Evolutionary conservation across 1,140 invertebrate genomes (phyloP).

Genomic region (Scaptomyza graminum): DNA sequence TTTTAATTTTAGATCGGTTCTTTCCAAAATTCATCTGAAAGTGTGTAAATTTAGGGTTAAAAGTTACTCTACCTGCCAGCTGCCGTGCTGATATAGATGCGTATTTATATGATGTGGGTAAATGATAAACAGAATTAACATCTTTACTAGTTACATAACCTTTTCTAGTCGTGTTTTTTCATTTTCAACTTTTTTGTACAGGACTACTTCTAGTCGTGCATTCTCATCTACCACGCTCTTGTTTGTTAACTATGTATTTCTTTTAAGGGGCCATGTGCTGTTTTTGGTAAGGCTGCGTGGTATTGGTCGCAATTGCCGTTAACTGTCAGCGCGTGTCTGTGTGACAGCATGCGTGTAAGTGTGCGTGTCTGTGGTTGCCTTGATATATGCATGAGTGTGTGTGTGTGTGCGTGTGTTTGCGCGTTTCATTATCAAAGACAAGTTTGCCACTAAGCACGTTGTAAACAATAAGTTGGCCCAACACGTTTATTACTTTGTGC

Average conservation of each 20-base stretch:
- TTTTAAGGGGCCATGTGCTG: constrained; percentile 49
- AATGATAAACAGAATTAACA: too few relatives aligned
- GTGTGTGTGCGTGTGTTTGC: constrained; percentile 32
- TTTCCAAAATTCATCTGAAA: too few relatives aligned
- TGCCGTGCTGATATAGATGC: too few relatives aligned
- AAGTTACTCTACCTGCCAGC: too few relatives aligned
- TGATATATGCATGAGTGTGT: constrained; percentile 26
- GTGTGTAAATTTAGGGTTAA: too few relatives aligned
- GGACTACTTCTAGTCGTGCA: not conserved
- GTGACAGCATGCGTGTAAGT: constrained; percentile 22
- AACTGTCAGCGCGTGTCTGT: constrained; percentile 68
- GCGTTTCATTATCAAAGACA: constrained; percentile 76
- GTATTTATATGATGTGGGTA: too few relatives aligned
- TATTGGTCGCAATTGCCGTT: constrained; percentile 80
- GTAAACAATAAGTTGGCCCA: constrained; percentile 79
- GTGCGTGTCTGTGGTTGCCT: not conserved
- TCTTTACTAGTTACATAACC: too few relatives aligned
- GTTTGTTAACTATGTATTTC: not conserved
- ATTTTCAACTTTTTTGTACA: not conserved
- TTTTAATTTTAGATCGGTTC: too few relatives aligned
- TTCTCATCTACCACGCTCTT: not conserved
- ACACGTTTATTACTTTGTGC: constrained; percentile 73
- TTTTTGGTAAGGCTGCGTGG: constrained; percentile 35
- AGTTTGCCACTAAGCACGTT: constrained; percentile 79
- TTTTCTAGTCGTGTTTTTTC: too few relatives aligned